Base-by-base conservation (phyloP, 1,140 invertebrate species). In the Drosophila biarmipes region DNA sequence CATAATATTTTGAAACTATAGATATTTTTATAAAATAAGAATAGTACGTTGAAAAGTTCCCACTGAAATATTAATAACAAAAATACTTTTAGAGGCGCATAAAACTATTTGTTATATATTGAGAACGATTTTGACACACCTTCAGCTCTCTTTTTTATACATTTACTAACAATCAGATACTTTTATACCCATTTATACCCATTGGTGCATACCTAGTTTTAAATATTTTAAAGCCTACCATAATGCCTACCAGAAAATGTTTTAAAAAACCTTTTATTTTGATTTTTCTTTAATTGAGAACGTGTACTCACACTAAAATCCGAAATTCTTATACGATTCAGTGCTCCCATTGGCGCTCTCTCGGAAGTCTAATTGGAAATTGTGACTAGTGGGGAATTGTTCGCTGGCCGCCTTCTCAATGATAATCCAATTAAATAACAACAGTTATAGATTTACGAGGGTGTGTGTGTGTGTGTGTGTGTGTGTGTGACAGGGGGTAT, bases 391-490 rank as follows among this genome's bases (percentile, higher is more conserved):
- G 37, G 55, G 17, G 24, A 64, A 61, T 46, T 21, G 56, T 24
- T 62, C 37, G 54, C 54, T 62, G 37, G 40, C 56, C 14, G 61
- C 61, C 61, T 64, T 64, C 31, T 42, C 56, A 62, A 46, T 62
- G 55, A 66, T 66, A 66, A 62, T 66, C 43, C 40, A 66, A 66
- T 66, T 66, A 62, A 62, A 62, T 46, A 61, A 48, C 62, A 66
- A 66, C 62, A 66, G 55, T 61, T 66, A 43, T 62, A 62, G 56
- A 46, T 66, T 34, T 15, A 21, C 12, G 14, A 42, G 2, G 11
- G 54, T 31, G 29, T 21, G 40, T 31, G 24, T 10, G n/a, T 24
- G 40, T n/a, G n/a, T 21, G 35, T 12, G 7, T 15, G 27, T 14
- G 17, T 14, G 14, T 12, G 27, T n/a, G 10, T 6, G n/a, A n/a